Conservation (phyloP, 1,140 invertebrate genomes). For the Scaptomyza montana region DNA sequence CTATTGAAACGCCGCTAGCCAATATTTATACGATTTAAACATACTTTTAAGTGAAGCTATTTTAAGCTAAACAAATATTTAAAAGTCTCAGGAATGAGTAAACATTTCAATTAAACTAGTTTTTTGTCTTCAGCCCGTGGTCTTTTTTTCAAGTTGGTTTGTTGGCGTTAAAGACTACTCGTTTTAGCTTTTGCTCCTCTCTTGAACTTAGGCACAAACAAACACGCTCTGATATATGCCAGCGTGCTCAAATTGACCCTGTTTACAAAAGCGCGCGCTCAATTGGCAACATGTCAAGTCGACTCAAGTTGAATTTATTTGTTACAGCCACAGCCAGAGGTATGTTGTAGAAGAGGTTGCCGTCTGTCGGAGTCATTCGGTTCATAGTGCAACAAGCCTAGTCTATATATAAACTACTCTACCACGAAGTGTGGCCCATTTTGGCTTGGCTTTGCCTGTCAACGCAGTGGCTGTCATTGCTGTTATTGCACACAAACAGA, state of each 20-base stretch:
- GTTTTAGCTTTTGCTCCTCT: background rate
- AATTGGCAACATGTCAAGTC: conserved; percentile 72
- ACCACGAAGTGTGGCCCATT: conserved; percentile 57
- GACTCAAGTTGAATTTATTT: conserved; percentile 62
- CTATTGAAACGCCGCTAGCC: background rate
- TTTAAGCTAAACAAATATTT: no score
- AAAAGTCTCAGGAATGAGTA: no score
- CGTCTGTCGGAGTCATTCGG: conserved; percentile 12
- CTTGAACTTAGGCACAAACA: no score
- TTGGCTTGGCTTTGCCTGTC: conserved; percentile 60
- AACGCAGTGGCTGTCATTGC: conserved; percentile 77
- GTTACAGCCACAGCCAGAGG: conserved; percentile 35
- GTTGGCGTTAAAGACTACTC: background rate
- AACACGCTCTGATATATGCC: background rate
- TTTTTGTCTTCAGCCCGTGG: no score
- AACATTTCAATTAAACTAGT: no score
- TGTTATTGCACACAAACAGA: conserved; percentile 67
- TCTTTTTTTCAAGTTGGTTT: background rate
- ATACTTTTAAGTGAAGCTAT: no score
- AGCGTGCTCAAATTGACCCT: conserved; percentile 63
- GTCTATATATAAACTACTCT: conserved; percentile 74
- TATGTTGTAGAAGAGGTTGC: background rate
- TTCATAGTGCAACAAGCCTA: conserved; percentile 42
- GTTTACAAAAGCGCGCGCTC: conserved; percentile 60
- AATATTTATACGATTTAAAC: no score